A percentile compares a stretch with the other conserved stretches of the same genome.
These are phyloP conservation scores for Macaca fascicularis DNA, from an alignment of 2,113 vertebrate species.

Conservation along the genomic window DNA sequence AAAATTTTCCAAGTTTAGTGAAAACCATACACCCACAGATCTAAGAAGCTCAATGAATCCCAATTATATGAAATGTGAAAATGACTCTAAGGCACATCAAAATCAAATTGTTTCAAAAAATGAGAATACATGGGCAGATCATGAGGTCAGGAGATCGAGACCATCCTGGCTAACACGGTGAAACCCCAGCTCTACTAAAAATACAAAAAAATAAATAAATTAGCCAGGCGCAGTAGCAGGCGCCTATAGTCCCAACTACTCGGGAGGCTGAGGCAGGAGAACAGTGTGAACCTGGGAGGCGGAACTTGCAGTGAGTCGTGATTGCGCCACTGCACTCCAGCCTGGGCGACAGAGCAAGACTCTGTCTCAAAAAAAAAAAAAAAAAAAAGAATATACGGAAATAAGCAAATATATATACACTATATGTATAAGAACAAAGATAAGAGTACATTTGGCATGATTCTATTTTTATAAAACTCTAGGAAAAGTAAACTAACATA, in stretches of 20 bases:
- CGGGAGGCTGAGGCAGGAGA: too few relatives aligned
- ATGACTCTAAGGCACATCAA: not conserved
- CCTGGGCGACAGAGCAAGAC: too few relatives aligned
- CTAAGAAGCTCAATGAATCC: not conserved
- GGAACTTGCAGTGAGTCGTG: too few relatives aligned
- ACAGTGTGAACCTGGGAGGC: too few relatives aligned
- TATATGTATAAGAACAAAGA: not conserved
- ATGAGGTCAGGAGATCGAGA: too few relatives aligned
- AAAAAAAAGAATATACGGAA: not conserved
- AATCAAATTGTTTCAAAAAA: not conserved
- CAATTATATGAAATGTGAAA: not conserved
- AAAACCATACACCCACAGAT: not conserved
- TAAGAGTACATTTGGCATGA: not conserved
- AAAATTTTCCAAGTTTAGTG: not conserved
- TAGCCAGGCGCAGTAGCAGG: accelerated
- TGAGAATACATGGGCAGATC: not conserved
- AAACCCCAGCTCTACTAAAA: too few relatives aligned
- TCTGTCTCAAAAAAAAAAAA: too few relatives aligned
- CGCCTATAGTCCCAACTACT: too few relatives aligned
- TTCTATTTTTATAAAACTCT: not conserved
- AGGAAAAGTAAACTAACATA: not conserved
- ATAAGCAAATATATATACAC: not conserved
- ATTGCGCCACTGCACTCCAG: too few relatives aligned
- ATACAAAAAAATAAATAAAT: too few relatives aligned
- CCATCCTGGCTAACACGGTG: too few relatives aligned